phyloP scores from a whole-genome alignment of 2,113 vertebrate genomes.

The Pteruthius melanotis region DNA sequence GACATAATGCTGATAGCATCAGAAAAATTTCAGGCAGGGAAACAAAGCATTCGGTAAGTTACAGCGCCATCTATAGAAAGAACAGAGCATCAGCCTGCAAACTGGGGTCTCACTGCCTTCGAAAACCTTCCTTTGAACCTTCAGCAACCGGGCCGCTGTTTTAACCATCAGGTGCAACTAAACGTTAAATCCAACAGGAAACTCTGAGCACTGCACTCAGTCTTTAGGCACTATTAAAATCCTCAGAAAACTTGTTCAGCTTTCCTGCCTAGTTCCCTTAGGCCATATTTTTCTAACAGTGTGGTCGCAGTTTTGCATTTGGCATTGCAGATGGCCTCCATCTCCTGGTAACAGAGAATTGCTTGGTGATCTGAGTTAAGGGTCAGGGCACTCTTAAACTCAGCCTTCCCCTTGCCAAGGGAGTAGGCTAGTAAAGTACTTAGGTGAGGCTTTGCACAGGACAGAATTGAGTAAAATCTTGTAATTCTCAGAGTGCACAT shows the following conservation, averaged over 20 bases:
- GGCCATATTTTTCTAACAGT: not conserved
- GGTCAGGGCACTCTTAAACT: not conserved
- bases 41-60: slow-evolving; percentile 11
- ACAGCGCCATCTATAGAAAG: slow-evolving; percentile 46
- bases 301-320: not conserved
- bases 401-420: not conserved
- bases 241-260: not conserved
- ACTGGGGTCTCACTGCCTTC: not conserved
- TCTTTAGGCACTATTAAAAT: not conserved
- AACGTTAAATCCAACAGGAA: not conserved
- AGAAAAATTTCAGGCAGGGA: not conserved
- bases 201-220: not conserved
- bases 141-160: not conserved
- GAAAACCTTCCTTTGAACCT: not conserved
- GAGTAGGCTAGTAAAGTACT: not conserved
- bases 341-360: not conserved
- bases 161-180: not conserved
- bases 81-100: not conserved
- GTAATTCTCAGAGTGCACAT: not conserved
- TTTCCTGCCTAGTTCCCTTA: not conserved
- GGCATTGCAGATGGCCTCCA: not conserved
- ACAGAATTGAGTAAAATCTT: not conserved
- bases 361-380: not conserved
- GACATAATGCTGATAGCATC: not conserved
- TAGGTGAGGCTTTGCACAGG: not conserved